phyloP scores from a whole-genome alignment of 2,888 invertebrate species.

The Boloria euphrosyne region DNA sequence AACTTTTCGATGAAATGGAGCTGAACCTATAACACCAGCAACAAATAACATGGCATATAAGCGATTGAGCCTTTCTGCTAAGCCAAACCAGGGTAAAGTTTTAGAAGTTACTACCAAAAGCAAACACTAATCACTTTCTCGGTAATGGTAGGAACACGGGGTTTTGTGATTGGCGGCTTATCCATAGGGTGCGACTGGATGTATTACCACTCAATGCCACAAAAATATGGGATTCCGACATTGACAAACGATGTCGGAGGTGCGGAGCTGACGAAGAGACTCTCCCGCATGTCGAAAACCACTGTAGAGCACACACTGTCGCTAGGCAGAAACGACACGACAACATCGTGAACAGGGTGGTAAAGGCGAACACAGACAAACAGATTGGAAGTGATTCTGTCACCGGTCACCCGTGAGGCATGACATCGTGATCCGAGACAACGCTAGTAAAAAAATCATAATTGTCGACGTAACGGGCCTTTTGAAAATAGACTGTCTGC shows the following conservation, averaged over 20 bases:
- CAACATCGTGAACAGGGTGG: not conserved
- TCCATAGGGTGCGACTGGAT: not conserved
- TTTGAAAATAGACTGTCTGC: not conserved
- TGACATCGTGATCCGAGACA: slow-evolving; percentile 1
- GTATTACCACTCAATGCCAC: not conserved
- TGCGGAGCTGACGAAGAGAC: not conserved
- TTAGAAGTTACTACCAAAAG: not conserved
- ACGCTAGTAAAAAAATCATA: not conserved
- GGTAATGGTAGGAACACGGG: not conserved
- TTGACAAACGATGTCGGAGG: not conserved
- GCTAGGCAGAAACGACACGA: not conserved
- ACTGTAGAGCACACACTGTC: not conserved
- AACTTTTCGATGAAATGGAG: not conserved
- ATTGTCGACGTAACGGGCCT: slow-evolving; percentile 1
- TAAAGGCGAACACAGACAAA: not conserved
- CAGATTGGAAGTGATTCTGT: not conserved
- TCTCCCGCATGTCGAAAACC: not conserved
- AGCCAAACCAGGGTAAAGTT: slow-evolving; percentile 3
- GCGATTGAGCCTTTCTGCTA: not conserved
- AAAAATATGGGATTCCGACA: not conserved
- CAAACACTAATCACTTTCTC: not conserved
- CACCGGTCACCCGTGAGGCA: too few species aligned
- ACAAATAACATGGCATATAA: not conserved
- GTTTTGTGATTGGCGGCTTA: not conserved
- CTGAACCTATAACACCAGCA: not conserved